Evolutionary conservation across 2,888 invertebrate species (phyloP).

Genomic region (Drosophila niveifrons): DNA sequence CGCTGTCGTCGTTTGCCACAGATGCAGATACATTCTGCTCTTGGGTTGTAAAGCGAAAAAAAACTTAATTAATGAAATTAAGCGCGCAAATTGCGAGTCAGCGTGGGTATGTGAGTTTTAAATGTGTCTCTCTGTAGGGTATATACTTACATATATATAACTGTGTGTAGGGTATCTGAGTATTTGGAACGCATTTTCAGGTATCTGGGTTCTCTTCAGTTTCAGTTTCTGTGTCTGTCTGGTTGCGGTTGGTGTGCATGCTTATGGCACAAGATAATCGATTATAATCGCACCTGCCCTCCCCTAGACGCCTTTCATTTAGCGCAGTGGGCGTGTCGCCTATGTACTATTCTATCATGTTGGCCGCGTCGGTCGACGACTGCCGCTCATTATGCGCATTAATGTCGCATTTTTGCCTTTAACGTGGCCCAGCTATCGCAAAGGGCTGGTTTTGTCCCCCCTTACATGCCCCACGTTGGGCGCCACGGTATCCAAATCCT

Average conservation of each 20-base stretch:
- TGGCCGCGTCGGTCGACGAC: conserved; percentile 42
- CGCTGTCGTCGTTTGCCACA: conserved; percentile 13
- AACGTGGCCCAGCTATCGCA: conserved; percentile 19
- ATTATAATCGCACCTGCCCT: conserved; percentile 64
- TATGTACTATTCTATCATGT: conserved; percentile 39
- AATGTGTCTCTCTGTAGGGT: conserved; percentile 5
- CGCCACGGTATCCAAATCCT: conserved; percentile 1
- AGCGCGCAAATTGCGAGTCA: conserved; percentile 46
- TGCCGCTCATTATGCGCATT: conserved; percentile 74
- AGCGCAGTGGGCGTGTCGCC: conserved; percentile 40
- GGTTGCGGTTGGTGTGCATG: conserved; percentile 22
- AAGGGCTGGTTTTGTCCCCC: conserved; percentile 12
- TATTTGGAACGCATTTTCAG: conserved; percentile 26
- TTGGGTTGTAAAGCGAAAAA: conserved; percentile 13
- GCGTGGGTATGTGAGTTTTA: conserved; percentile 10
- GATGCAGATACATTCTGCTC: conserved; percentile 43
- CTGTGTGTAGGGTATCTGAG: conserved; percentile 5
- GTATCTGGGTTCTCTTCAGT: conserved; percentile 19
- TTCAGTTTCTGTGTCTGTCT: conserved; percentile 1
- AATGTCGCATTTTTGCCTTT: conserved; percentile 58
- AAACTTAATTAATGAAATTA: conserved; percentile 77
- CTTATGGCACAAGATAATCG: conserved; percentile 63
- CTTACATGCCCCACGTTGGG: conserved; percentile 22
- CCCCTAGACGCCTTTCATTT: conserved; percentile 14
- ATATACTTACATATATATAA: too few relatives aligned